Evolutionary conservation across 2,797 vertebrate species (phyloP).

Genomic region (Taeniopygia guttata): DNA sequence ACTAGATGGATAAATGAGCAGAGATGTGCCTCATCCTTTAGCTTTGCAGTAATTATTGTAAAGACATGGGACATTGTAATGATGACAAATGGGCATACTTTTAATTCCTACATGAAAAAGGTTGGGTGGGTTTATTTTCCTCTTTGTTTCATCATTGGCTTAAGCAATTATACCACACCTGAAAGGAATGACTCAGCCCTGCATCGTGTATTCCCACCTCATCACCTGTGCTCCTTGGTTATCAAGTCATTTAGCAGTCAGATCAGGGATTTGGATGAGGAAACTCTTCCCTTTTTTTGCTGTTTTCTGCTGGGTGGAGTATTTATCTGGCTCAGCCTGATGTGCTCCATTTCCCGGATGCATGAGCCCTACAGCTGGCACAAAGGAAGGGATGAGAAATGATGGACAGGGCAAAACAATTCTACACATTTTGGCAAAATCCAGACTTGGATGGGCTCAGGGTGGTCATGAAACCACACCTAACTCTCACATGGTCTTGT

Average conservation of each 20-base stretch:
- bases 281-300: not conserved
- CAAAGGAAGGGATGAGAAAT: not conserved
- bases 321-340: not conserved
- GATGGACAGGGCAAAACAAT: not conserved
- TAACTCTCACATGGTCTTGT: not conserved
- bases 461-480: not conserved
- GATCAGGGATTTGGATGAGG: not conserved
- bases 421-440: not conserved
- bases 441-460: not conserved
- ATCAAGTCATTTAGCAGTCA: not conserved
- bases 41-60: not conserved
- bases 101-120: not conserved
- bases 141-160: not conserved
- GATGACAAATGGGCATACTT: not conserved
- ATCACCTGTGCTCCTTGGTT: not conserved
- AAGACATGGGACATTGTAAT: not conserved
- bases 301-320: not conserved
- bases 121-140: not conserved
- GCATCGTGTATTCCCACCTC: not conserved
- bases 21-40: not conserved
- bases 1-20: not conserved
- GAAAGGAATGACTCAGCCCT: conserved; percentile 3
- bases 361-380: not conserved
- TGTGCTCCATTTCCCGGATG: not conserved
- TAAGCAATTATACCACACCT: not conserved